A percentile compares a stretch with the other conserved stretches of the same genome.
phyloP scores from a whole-genome alignment of 23 tunicate genomes.

The Botrylloides violaceus region DNA sequence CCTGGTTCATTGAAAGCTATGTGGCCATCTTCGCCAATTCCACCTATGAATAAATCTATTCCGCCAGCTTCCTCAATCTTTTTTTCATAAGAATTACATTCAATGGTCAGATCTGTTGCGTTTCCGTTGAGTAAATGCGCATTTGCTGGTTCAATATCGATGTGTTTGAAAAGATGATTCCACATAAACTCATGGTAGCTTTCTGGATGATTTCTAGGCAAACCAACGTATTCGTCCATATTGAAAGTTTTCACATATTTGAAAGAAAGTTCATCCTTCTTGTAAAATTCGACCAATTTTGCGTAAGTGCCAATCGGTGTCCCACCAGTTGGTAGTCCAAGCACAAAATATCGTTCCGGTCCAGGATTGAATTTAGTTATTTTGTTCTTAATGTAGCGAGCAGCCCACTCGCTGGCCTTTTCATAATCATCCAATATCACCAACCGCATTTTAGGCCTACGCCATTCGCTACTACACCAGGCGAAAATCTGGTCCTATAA shows the following conservation, averaged over 20 bases:
- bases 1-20: constrained; percentile 95
- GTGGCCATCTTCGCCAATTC: constrained; percentile 89
- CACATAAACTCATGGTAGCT: constrained; percentile 93
- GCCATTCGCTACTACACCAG: too few species aligned
- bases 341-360: constrained; percentile 63
- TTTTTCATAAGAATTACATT: constrained; percentile 52
- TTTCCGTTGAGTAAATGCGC: constrained; percentile 81
- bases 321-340: constrained; percentile 90
- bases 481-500: too few species aligned
- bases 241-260: constrained; percentile 91
- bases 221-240: constrained; percentile 89
- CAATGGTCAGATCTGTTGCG: constrained; percentile 45
- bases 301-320: constrained; percentile 82
- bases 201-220: constrained; percentile 83
- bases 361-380: constrained; percentile 48
- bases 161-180: constrained; percentile 71
- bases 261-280: constrained; percentile 54
- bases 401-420: constrained; percentile 84
- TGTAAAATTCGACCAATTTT: constrained; percentile 76
- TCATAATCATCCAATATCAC: constrained; percentile 84
- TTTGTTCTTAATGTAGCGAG: constrained; percentile 71
- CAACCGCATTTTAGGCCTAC: constrained; percentile 79
- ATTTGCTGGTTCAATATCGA: constrained; percentile 79
- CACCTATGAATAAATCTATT: constrained; percentile 74
- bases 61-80: constrained; percentile 84